A percentile compares a stretch with the other conserved stretches of the same genome.
These are phyloP conservation scores for Trachymyrmex septentrionalis DNA, from an alignment of 1,140 invertebrate genomes.

Conservation along the genomic window DNA sequence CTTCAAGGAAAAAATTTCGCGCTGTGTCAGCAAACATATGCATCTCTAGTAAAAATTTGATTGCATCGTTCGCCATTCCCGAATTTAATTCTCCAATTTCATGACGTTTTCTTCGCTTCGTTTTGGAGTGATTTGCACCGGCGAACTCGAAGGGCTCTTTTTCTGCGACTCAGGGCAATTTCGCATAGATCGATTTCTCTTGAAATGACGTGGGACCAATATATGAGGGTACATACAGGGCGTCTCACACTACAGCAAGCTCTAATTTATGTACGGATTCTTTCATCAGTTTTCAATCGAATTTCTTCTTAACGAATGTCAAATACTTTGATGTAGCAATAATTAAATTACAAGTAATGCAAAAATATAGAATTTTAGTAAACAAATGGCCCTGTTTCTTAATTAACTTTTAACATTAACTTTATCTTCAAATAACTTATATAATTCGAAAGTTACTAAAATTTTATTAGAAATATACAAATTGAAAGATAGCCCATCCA, in stretches of 20 bases:
- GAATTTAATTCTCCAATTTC: slow-evolving; percentile 66
- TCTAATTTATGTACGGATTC: background rate
- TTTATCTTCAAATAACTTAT: background rate
- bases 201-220: slow-evolving; percentile 64
- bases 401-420: slow-evolving; percentile 10
- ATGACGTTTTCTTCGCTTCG: slow-evolving; percentile 31
- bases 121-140: slow-evolving; percentile 58
- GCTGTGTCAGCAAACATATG: background rate
- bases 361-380: background rate
- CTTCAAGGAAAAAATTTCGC: background rate
- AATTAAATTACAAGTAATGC: background rate
- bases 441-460: background rate
- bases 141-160: slow-evolving; percentile 23
- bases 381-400: background rate
- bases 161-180: slow-evolving; percentile 67
- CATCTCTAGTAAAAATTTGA: slow-evolving; percentile 10
- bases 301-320: background rate
- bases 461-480: background rate
- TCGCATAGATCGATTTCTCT: slow-evolving; percentile 72
- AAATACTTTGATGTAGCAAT: background rate
- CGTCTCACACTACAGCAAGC: too few relatives aligned
- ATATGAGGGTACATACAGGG: slow-evolving; percentile 15
- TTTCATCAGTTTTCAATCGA: background rate
- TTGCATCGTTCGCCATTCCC: slow-evolving; percentile 12
- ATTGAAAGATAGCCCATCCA: background rate